A percentile compares a stretch with the other conserved stretches of the same genome.
phyloP scores from a whole-genome alignment of 2,113 vertebrate genomes.

The Chlamydotis undulata region DNA sequence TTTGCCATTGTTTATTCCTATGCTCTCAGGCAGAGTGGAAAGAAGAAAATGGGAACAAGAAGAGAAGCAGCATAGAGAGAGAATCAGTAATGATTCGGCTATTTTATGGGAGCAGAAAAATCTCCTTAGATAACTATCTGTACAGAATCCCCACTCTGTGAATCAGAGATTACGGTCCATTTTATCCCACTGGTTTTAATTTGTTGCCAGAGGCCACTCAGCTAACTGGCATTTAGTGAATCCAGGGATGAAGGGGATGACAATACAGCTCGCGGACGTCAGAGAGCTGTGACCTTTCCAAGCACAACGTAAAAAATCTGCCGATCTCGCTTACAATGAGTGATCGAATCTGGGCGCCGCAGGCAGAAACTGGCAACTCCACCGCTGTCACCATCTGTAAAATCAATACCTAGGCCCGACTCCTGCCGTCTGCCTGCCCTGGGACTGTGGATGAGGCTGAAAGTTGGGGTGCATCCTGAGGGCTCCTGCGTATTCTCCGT shows the following conservation, averaged over 20 bases:
- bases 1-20: rapidly evolving
- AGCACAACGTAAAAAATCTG: background rate
- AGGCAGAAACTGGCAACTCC: background rate
- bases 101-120: background rate
- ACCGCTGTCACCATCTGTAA: background rate
- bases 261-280: background rate
- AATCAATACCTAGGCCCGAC: background rate
- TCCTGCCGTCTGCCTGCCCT: background rate
- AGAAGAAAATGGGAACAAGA: background rate
- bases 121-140: background rate
- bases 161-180: background rate
- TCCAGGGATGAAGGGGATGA: background rate
- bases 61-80: background rate
- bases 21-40: background rate
- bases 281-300: constrained; percentile 31
- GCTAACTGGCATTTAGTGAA: constrained; percentile 32
- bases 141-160: background rate
- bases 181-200: background rate
- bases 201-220: background rate
- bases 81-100: background rate
- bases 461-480: rapidly evolving
- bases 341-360: rapidly evolving
- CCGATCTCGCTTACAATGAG: rapidly evolving
- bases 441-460: rapidly evolving
- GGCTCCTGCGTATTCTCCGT: rapidly evolving